Evolutionary conservation across 2,888 invertebrate genomes (phyloP).

Genomic region (Rhorus exstirpatorius): DNA sequence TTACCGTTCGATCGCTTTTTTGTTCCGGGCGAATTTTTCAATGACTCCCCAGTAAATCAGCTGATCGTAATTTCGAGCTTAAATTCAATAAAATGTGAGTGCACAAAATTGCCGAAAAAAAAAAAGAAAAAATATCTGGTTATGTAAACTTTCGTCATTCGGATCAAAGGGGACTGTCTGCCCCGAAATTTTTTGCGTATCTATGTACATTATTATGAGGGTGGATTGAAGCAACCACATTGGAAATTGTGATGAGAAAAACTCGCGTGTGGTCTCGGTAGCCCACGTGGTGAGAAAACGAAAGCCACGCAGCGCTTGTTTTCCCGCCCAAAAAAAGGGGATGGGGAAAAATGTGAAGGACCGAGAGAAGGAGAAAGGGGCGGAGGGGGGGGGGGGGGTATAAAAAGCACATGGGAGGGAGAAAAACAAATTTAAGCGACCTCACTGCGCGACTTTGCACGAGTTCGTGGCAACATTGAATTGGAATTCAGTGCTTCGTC

Average conservation of each 20-base stretch:
- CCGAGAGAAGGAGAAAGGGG: constrained; percentile 15
- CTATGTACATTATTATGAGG: constrained; percentile 7
- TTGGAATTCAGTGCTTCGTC: constrained; percentile 69
- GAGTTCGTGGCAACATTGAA: constrained; percentile 65
- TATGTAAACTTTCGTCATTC: background rate
- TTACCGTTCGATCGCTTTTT: too few species aligned
- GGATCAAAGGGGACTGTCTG: background rate
- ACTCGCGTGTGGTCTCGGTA: background rate
- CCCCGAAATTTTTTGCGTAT: background rate
- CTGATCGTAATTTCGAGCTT: too few species aligned
- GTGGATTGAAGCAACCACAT: constrained; percentile 4
- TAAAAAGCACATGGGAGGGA: constrained; percentile 1
- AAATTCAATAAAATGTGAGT: too few species aligned
- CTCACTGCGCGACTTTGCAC: background rate
- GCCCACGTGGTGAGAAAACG: constrained; percentile 22
- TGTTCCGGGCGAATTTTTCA: too few species aligned
- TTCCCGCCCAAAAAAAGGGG: background rate
- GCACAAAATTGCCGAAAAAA: too few species aligned
- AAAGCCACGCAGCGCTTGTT: background rate
- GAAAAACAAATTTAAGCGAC: constrained; percentile 53
- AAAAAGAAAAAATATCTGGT: too few species aligned
- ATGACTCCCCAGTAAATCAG: too few species aligned
- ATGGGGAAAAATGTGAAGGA: too few species aligned
- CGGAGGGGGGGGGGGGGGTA: constrained; percentile 8
- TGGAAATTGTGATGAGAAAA: constrained; percentile 3